A percentile compares a stretch with the other conserved stretches of the same genome.
Evolutionary conservation across 1,140 invertebrate species (phyloP).

Genomic region (Neocloeon triangulifer): DNA sequence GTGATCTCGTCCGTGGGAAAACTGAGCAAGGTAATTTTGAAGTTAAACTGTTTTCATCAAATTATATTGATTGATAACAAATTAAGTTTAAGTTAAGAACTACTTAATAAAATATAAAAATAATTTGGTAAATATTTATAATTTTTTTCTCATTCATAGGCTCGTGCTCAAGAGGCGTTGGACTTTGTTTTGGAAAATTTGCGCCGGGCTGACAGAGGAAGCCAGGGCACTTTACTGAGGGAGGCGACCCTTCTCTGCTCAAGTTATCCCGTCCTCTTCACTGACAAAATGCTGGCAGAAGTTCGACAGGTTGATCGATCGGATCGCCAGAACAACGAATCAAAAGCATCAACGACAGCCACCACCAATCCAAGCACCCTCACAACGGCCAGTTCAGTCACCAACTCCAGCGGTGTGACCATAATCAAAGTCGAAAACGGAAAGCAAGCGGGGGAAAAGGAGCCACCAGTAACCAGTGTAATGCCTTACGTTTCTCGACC

Average conservation of each 20-base stretch:
- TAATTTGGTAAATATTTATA: too few species aligned
- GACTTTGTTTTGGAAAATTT: conserved; percentile 56
- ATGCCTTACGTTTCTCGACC: conserved; percentile 8
- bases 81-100: too few species aligned
- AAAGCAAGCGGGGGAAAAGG: too few species aligned
- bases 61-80: too few species aligned
- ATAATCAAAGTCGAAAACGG: too few species aligned
- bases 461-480: conserved; percentile 7
- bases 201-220: conserved; percentile 37
- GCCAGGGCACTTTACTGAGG: conserved; percentile 41
- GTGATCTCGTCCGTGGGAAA: conserved; percentile 36
- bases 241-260: conserved; percentile 55
- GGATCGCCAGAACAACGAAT: too few species aligned
- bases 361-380: too few species aligned
- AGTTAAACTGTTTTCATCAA: not conserved
- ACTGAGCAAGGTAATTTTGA: conserved; percentile 28
- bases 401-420: conserved; percentile 1
- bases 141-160: too few species aligned
- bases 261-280: conserved; percentile 49
- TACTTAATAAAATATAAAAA: too few species aligned
- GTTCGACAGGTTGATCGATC: conserved; percentile 29
- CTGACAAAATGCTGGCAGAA: conserved; percentile 47
- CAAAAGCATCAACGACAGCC: conserved; percentile 5
- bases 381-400: too few species aligned
- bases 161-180: conserved; percentile 49